Evolutionary conservation across 2,888 invertebrate genomes (phyloP), one percentile per base, ranked within the genome.

Genomic region (Sussaba pulchella): DNA sequence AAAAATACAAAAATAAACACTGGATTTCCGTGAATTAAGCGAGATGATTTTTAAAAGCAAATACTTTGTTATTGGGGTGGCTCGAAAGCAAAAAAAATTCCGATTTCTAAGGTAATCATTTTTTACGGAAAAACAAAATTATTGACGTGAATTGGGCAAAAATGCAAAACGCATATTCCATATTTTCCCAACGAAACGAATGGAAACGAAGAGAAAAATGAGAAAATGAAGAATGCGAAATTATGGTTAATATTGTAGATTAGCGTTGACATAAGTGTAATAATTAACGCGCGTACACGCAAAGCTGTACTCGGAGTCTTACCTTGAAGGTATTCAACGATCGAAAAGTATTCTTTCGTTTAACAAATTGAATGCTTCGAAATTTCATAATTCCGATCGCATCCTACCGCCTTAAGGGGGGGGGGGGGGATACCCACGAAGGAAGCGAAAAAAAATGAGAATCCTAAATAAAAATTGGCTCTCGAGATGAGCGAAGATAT

Each of bases 371-470:
- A 31, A 31, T 31, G n/a, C 83, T 83, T 85, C 85, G 86, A 90
- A 89, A 88, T 89, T 87, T 86, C 64, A 64, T 87, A 89, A 87
- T 90, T 89, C 87, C 88, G 89, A 89, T 87, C 80, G 63, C 81
- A 83, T 84, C 81, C 81, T 24, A 39, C n/a, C 39, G 54, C 19
- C 21, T 21, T 12, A 72, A n/a, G n/a, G n/a, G n/a, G n/a, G n/a
- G n/a, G n/a, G n/a, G n/a, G n/a, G n/a, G n/a, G n/a, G n/a, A 39
- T 41, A 63, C 21, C n/a, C 39, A 43, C 31, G 19, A 45, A 26
- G 26, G 36, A n/a, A 47, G 45, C 19, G 41, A 50, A 54, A 41
- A 50, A 36, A 47, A 52, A 41, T 10, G 12, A 39, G 26, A 59
- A n/a, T n/a, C n/a, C n/a, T n/a, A n/a, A n/a, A n/a, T n/a, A n/a